A percentile compares a stretch with the other conserved stretches of the same genome.
Conservation (phyloP, 2,797 vertebrate species). For the Trachurus trachurus region DNA sequence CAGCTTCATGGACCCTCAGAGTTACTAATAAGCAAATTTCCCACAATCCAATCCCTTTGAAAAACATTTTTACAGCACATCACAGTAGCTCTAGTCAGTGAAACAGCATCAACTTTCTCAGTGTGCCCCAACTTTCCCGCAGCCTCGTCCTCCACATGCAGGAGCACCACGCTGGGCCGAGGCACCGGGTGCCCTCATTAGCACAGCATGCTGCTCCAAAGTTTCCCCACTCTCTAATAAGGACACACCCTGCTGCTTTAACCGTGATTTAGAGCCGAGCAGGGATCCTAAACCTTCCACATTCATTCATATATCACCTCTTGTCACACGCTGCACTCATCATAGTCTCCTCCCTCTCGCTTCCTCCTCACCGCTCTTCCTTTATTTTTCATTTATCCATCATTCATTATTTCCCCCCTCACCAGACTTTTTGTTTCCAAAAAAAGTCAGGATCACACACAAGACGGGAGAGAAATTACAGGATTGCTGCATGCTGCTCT, state of each 20-base stretch:
- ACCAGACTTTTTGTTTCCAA: background rate
- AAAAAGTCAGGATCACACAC: constrained; percentile 1
- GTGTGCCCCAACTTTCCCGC: constrained; percentile 59
- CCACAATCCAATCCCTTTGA: background rate
- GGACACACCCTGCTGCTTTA: constrained; percentile 50
- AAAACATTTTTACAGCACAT: background rate
- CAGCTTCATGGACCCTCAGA: background rate
- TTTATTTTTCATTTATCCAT: background rate
- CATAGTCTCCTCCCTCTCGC: background rate
- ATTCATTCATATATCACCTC: constrained; percentile 41
- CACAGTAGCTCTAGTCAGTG: background rate
- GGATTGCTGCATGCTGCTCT: background rate
- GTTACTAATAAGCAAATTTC: background rate
- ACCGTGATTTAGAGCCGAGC: constrained; percentile 40
- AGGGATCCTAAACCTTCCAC: constrained; percentile 31
- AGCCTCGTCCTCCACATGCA: constrained; percentile 31
- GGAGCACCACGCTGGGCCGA: constrained; percentile 52
- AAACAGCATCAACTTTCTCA: constrained; percentile 20
- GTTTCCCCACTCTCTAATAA: constrained; percentile 33
- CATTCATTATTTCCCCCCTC: constrained; percentile 10
- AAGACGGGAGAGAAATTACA: background rate
- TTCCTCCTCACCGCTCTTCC: background rate
- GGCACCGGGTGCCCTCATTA: constrained; percentile 63
- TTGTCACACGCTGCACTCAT: constrained; percentile 9
- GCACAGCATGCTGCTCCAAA: constrained; percentile 60